Conservation (phyloP, 2,888 invertebrate genomes). For the Metopia argyrocephala region DNA sequence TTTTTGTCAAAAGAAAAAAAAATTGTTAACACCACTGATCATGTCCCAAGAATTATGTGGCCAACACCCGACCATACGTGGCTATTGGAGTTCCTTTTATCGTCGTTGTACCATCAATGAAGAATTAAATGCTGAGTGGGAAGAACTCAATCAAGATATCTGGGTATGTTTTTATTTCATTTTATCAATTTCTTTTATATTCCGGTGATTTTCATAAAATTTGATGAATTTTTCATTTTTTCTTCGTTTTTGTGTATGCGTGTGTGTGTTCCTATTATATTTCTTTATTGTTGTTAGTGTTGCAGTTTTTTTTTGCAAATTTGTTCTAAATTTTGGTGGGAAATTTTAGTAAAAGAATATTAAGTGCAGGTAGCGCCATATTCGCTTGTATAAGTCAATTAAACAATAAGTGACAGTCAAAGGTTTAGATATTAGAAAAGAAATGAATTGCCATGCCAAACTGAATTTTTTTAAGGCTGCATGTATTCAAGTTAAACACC, state of each 20-base stretch:
- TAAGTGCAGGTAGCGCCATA: neutral
- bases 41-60: constrained; percentile 56
- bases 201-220: neutral
- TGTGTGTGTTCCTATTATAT: neutral
- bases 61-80: constrained; percentile 64
- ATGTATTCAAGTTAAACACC: too few relatives aligned
- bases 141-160: constrained; percentile 72
- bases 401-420: too few relatives aligned
- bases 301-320: neutral
- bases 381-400: neutral
- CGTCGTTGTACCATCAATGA: constrained; percentile 71
- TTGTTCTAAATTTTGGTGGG: constrained; percentile 9
- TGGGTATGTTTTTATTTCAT: constrained; percentile 73
- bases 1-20: neutral
- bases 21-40: neutral
- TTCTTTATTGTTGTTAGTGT: neutral
- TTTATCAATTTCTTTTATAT: constrained; percentile 14
- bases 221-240: neutral
- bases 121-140: constrained; percentile 75
- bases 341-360: neutral
- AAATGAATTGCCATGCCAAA: neutral
- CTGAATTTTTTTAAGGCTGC: too few relatives aligned
- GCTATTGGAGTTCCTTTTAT: constrained; percentile 71
- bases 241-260: neutral
- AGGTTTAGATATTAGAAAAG: too few relatives aligned